These are phyloP conservation scores for Pollenia angustigena DNA, from an alignment of 2,888 invertebrate genomes.

Conservation along the genomic window DNA sequence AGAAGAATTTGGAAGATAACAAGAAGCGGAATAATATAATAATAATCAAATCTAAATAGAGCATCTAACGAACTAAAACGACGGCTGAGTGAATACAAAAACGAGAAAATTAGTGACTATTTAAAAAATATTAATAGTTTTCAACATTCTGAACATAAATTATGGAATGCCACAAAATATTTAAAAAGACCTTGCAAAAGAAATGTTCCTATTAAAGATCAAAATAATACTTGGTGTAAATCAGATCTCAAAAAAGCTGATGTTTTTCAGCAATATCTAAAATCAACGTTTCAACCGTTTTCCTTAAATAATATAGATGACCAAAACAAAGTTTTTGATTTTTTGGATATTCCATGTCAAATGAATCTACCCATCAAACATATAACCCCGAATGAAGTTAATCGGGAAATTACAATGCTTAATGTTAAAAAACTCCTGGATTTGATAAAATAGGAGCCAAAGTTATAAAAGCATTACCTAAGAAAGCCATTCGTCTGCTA, in stretches of 20 bases:
- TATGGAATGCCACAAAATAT: neutral
- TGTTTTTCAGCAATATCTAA: constrained; percentile 23
- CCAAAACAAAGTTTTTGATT: constrained; percentile 16
- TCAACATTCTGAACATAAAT: constrained; percentile 36
- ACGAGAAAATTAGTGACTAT: neutral
- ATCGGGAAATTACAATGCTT: constrained; percentile 32
- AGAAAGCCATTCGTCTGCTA: constrained; percentile 45
- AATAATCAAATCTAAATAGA: constrained; percentile 55
- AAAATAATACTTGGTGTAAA: constrained; percentile 29
- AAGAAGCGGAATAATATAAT: constrained; percentile 47
- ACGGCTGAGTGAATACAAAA: constrained; percentile 9
- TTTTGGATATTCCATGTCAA: constrained; percentile 46
- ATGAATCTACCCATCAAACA: constrained; percentile 42
- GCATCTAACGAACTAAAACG: constrained; percentile 33
- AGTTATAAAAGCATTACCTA: constrained; percentile 34
- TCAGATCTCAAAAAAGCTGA: constrained; percentile 26
- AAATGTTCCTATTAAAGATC: constrained; percentile 36
- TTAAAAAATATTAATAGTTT: constrained; percentile 29
- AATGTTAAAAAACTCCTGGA: constrained; percentile 46
- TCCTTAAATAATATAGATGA: constrained; percentile 15
- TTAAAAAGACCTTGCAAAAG: constrained; percentile 31
- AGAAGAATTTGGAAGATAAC: constrained; percentile 51
- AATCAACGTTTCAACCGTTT: constrained; percentile 38
- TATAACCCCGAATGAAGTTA: constrained; percentile 34
- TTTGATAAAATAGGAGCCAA: constrained; percentile 44